These are phyloP conservation scores for Aleiodes alternator DNA, from an alignment of 2,888 invertebrate species.

Conservation along the genomic window DNA sequence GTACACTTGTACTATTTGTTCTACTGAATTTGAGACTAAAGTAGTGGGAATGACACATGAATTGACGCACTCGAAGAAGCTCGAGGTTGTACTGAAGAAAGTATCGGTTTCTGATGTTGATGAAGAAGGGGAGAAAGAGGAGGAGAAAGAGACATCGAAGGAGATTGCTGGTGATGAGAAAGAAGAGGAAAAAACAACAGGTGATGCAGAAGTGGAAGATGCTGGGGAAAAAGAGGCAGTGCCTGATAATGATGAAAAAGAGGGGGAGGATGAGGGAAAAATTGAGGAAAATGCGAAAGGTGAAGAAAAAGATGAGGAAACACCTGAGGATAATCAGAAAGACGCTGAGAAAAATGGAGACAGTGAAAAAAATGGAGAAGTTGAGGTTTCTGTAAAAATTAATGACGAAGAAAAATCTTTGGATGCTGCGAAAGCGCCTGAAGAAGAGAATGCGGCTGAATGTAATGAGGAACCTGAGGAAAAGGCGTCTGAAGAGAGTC, in stretches of 20 bases:
- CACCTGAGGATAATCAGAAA: not conserved
- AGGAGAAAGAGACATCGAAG: slow-evolving; percentile 17
- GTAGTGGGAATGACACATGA: slow-evolving; percentile 63
- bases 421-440: slow-evolving; percentile 24
- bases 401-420: slow-evolving; percentile 5
- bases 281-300: not conserved
- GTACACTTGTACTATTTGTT: slow-evolving; percentile 62
- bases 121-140: slow-evolving; percentile 18
- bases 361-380: not conserved
- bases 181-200: not conserved
- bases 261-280: slow-evolving; percentile 5
- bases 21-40: slow-evolving; percentile 61
- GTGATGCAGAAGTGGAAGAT: not conserved
- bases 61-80: slow-evolving; percentile 66
- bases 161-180: not conserved
- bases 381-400: slow-evolving; percentile 21
- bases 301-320: slow-evolving; percentile 17
- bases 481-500: slow-evolving; percentile 13
- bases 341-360: slow-evolving; percentile 20
- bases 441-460: slow-evolving; percentile 19
- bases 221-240: not conserved
- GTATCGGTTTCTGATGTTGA: slow-evolving; percentile 45
- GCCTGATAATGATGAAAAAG: not conserved
- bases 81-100: slow-evolving; percentile 62
- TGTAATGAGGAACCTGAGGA: too few relatives aligned